These are phyloP conservation scores for Gallinago stenura DNA, from an alignment of 2,797 vertebrate genomes.

Conservation along the genomic window DNA sequence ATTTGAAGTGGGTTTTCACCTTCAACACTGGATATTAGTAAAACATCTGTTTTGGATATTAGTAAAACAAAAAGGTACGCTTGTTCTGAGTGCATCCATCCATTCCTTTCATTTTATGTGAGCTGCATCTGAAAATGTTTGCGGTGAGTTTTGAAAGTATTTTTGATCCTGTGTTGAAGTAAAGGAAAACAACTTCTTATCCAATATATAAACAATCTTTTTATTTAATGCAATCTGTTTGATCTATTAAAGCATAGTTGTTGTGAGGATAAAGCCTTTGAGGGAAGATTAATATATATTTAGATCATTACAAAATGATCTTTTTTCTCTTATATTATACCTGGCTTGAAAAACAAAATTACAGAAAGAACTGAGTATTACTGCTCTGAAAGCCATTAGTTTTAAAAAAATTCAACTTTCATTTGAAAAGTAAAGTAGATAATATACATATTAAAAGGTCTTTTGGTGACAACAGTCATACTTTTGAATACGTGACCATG, in stretches of 20 bases:
- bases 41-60: neutral
- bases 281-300: slow-evolving; percentile 14
- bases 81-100: neutral
- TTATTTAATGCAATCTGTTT: slow-evolving; percentile 17
- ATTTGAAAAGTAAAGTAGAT: neutral
- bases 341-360: neutral
- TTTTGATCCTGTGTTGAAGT: neutral
- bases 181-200: slow-evolving; percentile 11
- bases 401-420: neutral
- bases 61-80: neutral
- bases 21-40: neutral
- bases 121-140: neutral
- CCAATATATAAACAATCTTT: neutral
- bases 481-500: neutral
- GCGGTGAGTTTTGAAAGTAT: neutral
- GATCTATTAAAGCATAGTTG: neutral
- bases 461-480: neutral
- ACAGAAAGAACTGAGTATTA: neutral
- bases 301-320: neutral
- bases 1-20: neutral
- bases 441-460: neutral
- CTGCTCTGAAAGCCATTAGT: neutral
- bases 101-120: neutral
- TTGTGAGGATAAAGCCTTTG: neutral
- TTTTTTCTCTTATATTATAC: neutral